Base-by-base conservation (phyloP, 2,888 invertebrate genomes). In the Eupithecia centaureata region DNA sequence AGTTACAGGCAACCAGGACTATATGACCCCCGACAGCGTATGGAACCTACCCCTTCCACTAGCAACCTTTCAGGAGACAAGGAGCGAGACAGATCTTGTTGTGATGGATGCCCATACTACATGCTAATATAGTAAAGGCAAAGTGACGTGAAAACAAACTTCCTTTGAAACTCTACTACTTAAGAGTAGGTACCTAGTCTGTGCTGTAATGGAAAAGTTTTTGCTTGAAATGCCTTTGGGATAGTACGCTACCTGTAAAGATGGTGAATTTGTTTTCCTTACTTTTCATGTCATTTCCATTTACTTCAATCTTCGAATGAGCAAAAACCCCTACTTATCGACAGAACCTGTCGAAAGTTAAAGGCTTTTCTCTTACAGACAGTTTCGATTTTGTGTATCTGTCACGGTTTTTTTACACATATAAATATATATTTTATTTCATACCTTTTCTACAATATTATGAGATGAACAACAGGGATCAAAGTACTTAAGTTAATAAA, bases 121-220 rank as follows among this genome's bases (percentile, higher is more conserved):
- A 84, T 85, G 84, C 80, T 86, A 86, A 86, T 86, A 82, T 74
- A 79, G 78, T 79, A 76, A 79, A 77, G 77, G 73, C 69, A 80
- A 82, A 83, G 82, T 83, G 86, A 86, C 82, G 83, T 82, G 77
- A 81, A 82, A 79, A 79, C 81, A 84, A 86, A 86, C 86, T 84
- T 84, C 84, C 84, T 83, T 85, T 85, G 83, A 84, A 84, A 84
- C 82, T 85, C 77, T 76, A 83, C 78, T 74, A 71, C 76, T 81
- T 75, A 77, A 81, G 81, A 73, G 71, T 70, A 60, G 33, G 33
- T 51, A 28, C n/a, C 78, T 81, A 75, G 73, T 76, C 77, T 79
- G 71, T 47, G 70, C 60, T 76, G 70, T 81, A 80, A 80, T 82
- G 78, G 76, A 81, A 78, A 79, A 80, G 76, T 81, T 81, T 76